Evolutionary conservation across 1,140 invertebrate species (phyloP).

Genomic region (Steinernema feltiae): DNA sequence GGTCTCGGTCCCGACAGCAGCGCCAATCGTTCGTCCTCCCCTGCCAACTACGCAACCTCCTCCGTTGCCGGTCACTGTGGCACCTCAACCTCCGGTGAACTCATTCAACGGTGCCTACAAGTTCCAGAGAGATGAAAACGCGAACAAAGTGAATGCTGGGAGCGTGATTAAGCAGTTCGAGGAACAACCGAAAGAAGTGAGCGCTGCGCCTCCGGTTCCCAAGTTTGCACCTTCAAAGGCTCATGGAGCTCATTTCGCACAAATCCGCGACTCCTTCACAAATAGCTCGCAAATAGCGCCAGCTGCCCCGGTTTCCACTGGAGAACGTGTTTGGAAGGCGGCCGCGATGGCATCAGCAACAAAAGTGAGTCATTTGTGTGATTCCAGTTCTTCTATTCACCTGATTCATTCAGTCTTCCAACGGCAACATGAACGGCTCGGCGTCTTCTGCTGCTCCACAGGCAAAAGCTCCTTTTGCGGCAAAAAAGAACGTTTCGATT

Average conservation of each 20-base stretch:
- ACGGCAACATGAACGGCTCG: neutral
- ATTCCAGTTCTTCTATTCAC: neutral
- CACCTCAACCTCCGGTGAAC: neutral
- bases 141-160: neutral
- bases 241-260: neutral
- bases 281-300: neutral
- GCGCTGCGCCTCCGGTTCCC: neutral
- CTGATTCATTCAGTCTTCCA: neutral
- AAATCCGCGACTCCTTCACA: conserved; percentile 1
- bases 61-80: neutral
- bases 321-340: conserved; percentile 12
- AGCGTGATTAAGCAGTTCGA: neutral
- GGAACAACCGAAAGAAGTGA: neutral
- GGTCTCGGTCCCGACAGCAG: neutral
- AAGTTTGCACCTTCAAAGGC: conserved; percentile 5
- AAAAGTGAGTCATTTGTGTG: neutral
- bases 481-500: neutral
- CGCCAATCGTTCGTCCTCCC: neutral
- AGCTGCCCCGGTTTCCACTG: neutral
- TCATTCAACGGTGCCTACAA: conserved; percentile 1
- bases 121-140: neutral
- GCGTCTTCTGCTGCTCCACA: neutral
- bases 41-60: neutral
- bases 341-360: neutral
- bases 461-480: neutral